These are phyloP conservation scores for Hesperophylax magnus DNA, from an alignment of 1,140 invertebrate species.

Conservation along the genomic window DNA sequence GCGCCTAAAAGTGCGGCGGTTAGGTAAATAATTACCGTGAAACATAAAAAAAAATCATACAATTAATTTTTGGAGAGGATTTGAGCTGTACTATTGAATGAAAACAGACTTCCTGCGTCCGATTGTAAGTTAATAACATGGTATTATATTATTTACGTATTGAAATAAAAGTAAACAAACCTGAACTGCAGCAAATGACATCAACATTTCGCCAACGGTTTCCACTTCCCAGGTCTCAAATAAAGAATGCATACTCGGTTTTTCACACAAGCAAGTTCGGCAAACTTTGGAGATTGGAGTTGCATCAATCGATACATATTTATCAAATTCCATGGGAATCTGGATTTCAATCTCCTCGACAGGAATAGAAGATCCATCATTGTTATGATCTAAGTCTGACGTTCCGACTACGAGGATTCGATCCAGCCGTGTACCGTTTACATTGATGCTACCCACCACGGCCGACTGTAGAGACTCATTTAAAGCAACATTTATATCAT, in stretches of 20 bases:
- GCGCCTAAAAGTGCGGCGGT: too few relatives aligned
- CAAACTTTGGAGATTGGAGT: constrained; percentile 46
- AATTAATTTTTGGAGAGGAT: too few relatives aligned
- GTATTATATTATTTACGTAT: too few relatives aligned
- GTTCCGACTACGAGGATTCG: constrained; percentile 42
- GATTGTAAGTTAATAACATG: too few relatives aligned
- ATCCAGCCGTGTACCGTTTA: constrained; percentile 41
- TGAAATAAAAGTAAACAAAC: constrained; percentile 20
- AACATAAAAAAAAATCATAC: too few relatives aligned
- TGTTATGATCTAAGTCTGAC: constrained; percentile 5
- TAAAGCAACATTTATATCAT: constrained; percentile 33
- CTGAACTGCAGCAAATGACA: constrained; percentile 50
- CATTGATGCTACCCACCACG: constrained; percentile 33
- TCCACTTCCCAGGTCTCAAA: constrained; percentile 48
- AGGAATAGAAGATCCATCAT: constrained; percentile 28
- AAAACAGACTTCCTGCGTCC: too few relatives aligned
- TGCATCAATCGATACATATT: constrained; percentile 45
- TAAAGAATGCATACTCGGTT: constrained; percentile 48
- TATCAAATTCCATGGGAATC: constrained; percentile 44
- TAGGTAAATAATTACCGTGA: too few relatives aligned
- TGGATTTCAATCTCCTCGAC: constrained; percentile 47
- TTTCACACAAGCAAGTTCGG: constrained; percentile 45
- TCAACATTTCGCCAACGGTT: constrained; percentile 51
- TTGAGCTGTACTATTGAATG: too few relatives aligned
- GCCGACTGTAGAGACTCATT: constrained; percentile 38